Evolutionary conservation across 92 coral and sea anemone species (phyloP), one percentile per base, ranked within the genome.

Genomic region (Parazoanthus atlanticus): DNA sequence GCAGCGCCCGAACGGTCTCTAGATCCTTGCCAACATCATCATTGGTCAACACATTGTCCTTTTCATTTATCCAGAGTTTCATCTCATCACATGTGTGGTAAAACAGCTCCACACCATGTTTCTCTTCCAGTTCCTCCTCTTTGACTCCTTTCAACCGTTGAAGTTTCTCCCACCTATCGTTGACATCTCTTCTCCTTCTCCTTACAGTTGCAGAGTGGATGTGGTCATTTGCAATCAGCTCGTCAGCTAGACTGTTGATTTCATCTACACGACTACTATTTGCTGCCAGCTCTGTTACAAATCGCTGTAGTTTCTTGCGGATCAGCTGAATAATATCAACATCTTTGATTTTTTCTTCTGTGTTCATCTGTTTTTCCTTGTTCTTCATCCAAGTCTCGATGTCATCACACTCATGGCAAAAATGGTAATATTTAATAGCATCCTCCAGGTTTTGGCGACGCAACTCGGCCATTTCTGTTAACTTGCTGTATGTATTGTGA

Each of bases 21-120:
- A 95, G 71, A 84, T 96, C 99, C 69, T 94, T 85, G 8, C 95
- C 98, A 54, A 95, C 89, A 71, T 92, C 95, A 54, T 86, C 96
- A 3, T 81, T 91, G 26, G 91, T 88, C 70, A 96, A 72, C 74
- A 90, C 81, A 0, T 86, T 91, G 83, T 95, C 95, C 86, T 96
- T 96, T 75, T 96, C 99, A 78, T 91, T 89, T 54, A 96, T 96
- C 99, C 99, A 96, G 12, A 95, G 90, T 64, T 92, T 91, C 94
- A 95, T 92, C 90, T 96, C 99, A 28, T 95, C 93, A 61, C 98
- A 96, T 2, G 96, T 89, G 91, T 92, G 91, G 79, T 90, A 90
- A 91, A 96, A 96, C 88, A 96, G 84, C 86, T 96, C 94, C 64
- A 94, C 99, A 29, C 98, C 99, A 89, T 96, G 99, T 76, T 96